Evolutionary conservation across 2,888 invertebrate species (phyloP), one percentile per base, ranked within the genome.

Genomic region (Rutpela maculata): DNA sequence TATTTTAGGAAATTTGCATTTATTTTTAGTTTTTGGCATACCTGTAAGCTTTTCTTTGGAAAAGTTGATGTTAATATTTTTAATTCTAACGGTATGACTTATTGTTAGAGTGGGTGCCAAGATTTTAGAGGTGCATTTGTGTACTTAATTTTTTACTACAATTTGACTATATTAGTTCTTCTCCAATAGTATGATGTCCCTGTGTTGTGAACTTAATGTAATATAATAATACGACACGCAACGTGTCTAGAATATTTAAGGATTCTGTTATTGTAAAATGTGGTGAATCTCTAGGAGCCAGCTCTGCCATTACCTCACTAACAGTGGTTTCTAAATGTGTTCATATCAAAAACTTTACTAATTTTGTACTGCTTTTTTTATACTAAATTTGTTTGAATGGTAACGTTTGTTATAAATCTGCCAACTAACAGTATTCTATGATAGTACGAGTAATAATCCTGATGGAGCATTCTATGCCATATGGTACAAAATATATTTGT

Each of bases 281-380:
- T 85, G 86, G 86, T 86, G 87, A 88, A 88, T 88, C 87, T 87
- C 86, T 83, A 84, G 83, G 83, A 86, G 82, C 85, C 85, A 85
- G 86, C 87, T 88, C 88, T 88, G 88, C 88, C 88, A 88, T 88
- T 87, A 88, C 87, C 88, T 88, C 86, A 85, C 85, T 85, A 86
- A 87, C 86, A 78, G 82, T 82, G 84, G 85, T 88, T 86, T 87
- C 86, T 85, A 83, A 87, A 86, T 88, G 89, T 89, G 89, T 89
- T 88, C 89, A 88, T 88, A 88, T 88, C 87, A 88, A 83, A 84
- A 80, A 78, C 79, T 78, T 81, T 78, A 80, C 85, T 85, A 86
- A 87, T 86, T 87, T 88, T 87, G 82, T 88, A 85, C 84, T 85
- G 85, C 84, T 86, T 86, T 84, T 86, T 87, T 84, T 85, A 78